phyloP scores from a whole-genome alignment of 1,140 invertebrate species.

The Diabrotica virgifera region DNA sequence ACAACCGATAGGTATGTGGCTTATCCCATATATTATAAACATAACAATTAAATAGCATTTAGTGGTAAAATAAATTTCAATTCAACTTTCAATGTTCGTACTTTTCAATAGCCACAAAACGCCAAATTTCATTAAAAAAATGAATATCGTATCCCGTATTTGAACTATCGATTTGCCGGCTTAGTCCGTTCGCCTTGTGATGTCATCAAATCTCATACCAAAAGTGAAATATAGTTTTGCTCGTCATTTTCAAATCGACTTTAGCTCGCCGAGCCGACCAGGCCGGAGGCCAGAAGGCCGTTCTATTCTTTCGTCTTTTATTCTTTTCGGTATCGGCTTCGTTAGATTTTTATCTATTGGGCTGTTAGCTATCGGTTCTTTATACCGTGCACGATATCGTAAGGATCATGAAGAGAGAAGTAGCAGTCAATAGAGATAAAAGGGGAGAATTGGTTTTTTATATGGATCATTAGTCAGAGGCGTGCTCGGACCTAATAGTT shows the following conservation, averaged over 20 bases:
- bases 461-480: constrained; percentile 2
- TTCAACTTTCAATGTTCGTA: neutral
- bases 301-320: neutral
- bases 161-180: no score
- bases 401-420: constrained; percentile 2
- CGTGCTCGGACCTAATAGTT: neutral
- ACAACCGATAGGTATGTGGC: no score
- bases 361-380: constrained; percentile 1
- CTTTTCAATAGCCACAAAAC: neutral
- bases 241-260: neutral
- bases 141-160: no score
- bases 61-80: neutral
- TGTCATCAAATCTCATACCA: no score
- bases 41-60: neutral
- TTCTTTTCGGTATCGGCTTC: constrained; percentile 1
- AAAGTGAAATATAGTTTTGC: no score
- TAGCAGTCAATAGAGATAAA: constrained; percentile 2
- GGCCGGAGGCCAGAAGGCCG: neutral
- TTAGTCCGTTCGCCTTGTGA: no score
- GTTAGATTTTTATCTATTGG: constrained; percentile 3
- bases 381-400: constrained; percentile 1
- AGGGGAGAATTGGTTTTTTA: constrained; percentile 2
- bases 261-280: neutral
- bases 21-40: no score
- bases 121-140: neutral